Evolutionary conservation across 2,888 invertebrate species (phyloP), one percentile per base, ranked within the genome.

Genomic region (Cataglyphis altisquamis): DNA sequence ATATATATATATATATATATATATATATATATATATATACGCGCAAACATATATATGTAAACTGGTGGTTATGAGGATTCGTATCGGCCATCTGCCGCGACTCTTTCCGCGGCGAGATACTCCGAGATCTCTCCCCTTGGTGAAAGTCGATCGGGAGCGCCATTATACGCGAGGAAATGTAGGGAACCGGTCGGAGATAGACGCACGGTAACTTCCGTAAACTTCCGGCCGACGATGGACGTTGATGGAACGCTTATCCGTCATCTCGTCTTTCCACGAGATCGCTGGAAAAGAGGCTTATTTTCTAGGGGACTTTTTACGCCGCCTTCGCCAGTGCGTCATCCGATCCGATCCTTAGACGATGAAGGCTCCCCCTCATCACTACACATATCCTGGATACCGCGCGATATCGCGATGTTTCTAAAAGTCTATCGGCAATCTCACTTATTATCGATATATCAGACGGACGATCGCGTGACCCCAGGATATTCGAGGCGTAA

Each of bases 221-320:
- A 84, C 83, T 72, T 81, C 81, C 81, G 77, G n/a, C 21, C 55
- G 52, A 64, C 32, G 83, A 84, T 72, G 72, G 82, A 82, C 72
- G 25, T 72, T 84, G 83, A 84, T 84, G 60, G 83, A 84, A 60
- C 66, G 66, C 29, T 72, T 55, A 66, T 41, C 63, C 64, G 41
- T 82, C 83, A 68, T 70, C 82, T 82, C 83, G 52, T 77, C 75
- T 70, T 48, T 36, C 72, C 36, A 10, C 18, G 21, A 52, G 41
- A 68, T 81, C 78, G 64, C 45, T 25, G 60, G 21, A 48, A 48
- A 48, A 18, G 48, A 18, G 8, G 18, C n/a, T 29, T 36, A 41
- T 75, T 52, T 18, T 41, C 39, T 39, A 39, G 10, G 18, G 36
- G 12, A 18, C 12, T 63, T 29, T 63, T 32, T 52, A 10, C 48